Conservation (phyloP, 2,113 vertebrate genomes). For the Hippopotamus amphibius region DNA sequence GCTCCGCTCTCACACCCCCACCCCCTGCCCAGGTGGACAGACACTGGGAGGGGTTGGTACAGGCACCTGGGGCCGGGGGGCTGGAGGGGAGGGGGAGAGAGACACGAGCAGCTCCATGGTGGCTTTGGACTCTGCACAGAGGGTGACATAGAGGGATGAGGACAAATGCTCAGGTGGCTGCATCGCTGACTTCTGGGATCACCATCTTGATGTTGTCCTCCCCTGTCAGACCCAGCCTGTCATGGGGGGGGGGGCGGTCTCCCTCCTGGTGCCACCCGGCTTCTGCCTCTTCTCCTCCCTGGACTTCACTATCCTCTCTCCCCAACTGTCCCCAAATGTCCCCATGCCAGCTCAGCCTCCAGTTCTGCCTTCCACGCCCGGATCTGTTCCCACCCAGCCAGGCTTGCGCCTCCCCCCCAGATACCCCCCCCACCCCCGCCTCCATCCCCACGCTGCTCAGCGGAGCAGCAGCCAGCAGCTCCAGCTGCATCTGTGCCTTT, state of each 20-base stretch:
- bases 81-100: background rate
- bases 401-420: background rate
- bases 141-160: background rate
- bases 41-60: background rate
- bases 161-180: background rate
- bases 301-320: background rate
- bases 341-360: background rate
- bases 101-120: background rate
- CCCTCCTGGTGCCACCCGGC: background rate
- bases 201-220: background rate
- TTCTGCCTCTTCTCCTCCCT: background rate
- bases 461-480: background rate
- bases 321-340: background rate
- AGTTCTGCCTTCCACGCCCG: background rate
- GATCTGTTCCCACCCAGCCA: background rate
- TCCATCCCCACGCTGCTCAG: background rate
- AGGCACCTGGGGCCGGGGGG: background rate
- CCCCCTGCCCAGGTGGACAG: background rate
- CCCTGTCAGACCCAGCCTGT: background rate
- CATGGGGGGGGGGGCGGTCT: background rate
- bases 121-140: background rate
- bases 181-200: fast-evolving
- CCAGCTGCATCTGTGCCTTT: fast-evolving
- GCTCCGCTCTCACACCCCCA: background rate
- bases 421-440: background rate